These are phyloP conservation scores for Mycalesis mineus DNA, from an alignment of 2,888 invertebrate species.

Conservation along the genomic window DNA sequence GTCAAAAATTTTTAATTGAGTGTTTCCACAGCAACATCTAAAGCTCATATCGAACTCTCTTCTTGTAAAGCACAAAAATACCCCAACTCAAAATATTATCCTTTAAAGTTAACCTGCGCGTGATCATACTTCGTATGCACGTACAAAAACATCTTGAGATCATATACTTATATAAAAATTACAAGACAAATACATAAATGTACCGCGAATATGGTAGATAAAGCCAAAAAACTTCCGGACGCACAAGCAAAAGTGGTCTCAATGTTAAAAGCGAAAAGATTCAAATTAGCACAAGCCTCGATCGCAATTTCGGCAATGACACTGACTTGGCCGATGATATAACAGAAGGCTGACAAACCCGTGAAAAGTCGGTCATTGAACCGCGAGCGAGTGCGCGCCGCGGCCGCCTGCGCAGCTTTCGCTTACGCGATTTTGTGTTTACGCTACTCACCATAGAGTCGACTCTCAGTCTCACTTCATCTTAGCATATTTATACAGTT, in stretches of 20 bases:
- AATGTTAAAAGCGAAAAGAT: conserved; percentile 49
- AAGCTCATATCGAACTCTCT: not conserved
- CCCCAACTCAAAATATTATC: not conserved
- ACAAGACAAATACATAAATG: conserved; percentile 27
- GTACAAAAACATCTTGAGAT: conserved; percentile 21
- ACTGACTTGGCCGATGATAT: conserved; percentile 77
- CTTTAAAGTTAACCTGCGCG: not conserved
- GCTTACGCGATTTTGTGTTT: conserved; percentile 66
- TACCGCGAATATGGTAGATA: conserved; percentile 29
- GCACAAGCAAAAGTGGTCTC: conserved; percentile 50
- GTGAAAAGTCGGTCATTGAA: conserved; percentile 79
- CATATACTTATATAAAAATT: conserved; percentile 20
- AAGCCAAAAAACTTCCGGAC: conserved; percentile 29
- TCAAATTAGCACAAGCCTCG: conserved; percentile 53
- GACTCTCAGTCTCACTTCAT: conserved; percentile 44
- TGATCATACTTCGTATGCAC: conserved; percentile 18
- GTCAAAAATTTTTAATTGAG: no score
- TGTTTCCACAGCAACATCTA: no score
- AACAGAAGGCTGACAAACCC: conserved; percentile 77
- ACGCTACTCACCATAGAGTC: conserved; percentile 53
- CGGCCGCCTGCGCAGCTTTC: conserved; percentile 59
- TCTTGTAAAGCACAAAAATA: not conserved
- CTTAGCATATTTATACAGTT: conserved; percentile 49
- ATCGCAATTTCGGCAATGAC: conserved; percentile 75
- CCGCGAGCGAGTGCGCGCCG: conserved; percentile 50